Base-by-base conservation (phyloP, 2,797 vertebrate species). In the Tapera naevia region DNA sequence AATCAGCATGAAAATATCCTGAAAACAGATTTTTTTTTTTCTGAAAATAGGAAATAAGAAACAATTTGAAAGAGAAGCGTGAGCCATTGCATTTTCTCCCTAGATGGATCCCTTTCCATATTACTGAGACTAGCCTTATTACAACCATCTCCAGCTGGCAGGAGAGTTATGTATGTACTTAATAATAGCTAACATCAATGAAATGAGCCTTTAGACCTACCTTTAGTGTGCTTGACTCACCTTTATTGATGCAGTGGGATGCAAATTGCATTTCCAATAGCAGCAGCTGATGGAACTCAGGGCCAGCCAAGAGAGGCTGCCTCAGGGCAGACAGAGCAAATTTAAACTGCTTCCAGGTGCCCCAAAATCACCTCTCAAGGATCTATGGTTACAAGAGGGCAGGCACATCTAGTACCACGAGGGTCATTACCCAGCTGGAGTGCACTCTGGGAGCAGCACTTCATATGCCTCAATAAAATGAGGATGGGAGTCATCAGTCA, bases 161-260 rank as follows among this genome's bases (percentile, higher is more conserved):
- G 80, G 3, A 51, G 85, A 91, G 83, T 90, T 93, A 93, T 79
- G 69, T 91, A 90, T 88, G 62, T 85, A 57, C 81, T 83, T 80
- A 91, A 58, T 94, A 92, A 89, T 65, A 95, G 71, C 69, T 91
- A 94, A 81, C 53, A 90, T 92, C 88, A 93, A 90, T 74, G 91
- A 96, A 93, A 91, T 60, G 80, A 96, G 86, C 70, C 91, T 94
- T 87, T 62, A 73, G 91, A 91, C 89, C 64, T 86, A 51, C 67
- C 65, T 86, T 93, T 66, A 78, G 48, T 54, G 78, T 60, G 66
- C 57, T 82, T 96, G 86, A 87, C 43, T 92, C 90, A 89, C 81
- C 64, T 86, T 87, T 95, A 94, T 93, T 95, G 86, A 92, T 94
- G 88, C 71, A 86, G 50, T 80, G 45, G 86, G 75, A 89, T 80